Conservation (phyloP, 2,888 invertebrate genomes). For the Cerastoderma edule region DNA sequence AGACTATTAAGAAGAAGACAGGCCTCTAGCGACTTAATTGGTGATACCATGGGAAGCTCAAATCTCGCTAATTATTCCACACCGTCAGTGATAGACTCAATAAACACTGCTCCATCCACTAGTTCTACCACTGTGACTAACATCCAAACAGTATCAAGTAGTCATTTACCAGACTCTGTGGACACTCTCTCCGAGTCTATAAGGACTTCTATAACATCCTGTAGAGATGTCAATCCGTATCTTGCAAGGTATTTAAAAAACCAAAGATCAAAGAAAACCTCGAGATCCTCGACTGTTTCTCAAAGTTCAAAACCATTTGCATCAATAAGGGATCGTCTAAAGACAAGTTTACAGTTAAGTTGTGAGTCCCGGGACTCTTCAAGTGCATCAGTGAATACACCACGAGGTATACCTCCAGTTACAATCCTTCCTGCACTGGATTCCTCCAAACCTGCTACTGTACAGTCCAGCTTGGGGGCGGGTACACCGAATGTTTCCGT, state of each 20-base stretch:
- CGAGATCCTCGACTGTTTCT: neutral
- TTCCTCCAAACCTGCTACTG: neutral
- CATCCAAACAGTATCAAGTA: no score
- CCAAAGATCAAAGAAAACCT: neutral
- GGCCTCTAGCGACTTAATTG: no score
- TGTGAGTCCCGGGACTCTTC: slow-evolving; percentile 1
- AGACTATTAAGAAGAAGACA: no score
- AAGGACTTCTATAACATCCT: slow-evolving; percentile 9
- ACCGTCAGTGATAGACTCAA: no score
- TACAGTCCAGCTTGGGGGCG: neutral
- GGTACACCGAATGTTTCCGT: neutral
- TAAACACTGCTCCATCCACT: no score
- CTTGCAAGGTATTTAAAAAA: slow-evolving; percentile 32
- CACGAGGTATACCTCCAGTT: slow-evolving; percentile 17
- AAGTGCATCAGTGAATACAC: neutral
- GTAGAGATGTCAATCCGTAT: slow-evolving; percentile 18
- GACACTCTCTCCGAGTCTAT: slow-evolving; percentile 4
- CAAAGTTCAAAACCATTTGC: slow-evolving; percentile 33
- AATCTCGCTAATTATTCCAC: no score
- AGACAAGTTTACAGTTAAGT: slow-evolving; percentile 36
- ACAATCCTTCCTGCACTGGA: slow-evolving; percentile 19
- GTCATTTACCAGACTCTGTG: neutral
- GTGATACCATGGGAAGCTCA: no score
- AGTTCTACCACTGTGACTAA: no score
- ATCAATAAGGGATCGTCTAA: slow-evolving; percentile 49